phyloP scores from a whole-genome alignment of 2,113 vertebrate genomes.

The Platanista minor region DNA sequence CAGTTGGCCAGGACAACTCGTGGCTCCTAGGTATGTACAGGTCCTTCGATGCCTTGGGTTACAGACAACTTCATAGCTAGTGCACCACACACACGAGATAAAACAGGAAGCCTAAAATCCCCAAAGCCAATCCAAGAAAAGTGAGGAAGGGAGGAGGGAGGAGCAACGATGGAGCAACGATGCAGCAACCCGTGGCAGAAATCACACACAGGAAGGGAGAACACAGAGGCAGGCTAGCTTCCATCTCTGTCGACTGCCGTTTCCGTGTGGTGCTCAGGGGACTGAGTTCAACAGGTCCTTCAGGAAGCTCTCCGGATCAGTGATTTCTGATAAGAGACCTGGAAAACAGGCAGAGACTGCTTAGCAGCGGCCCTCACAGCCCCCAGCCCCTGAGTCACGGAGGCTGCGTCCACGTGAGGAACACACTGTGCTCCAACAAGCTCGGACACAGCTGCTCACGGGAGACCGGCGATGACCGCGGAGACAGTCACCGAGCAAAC shows the following conservation, averaged over 20 bases:
- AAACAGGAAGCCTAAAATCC: slow-evolving; percentile 77
- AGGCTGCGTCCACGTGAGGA: background rate
- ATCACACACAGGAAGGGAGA: slow-evolving; percentile 60
- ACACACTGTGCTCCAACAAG: background rate
- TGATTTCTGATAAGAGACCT: slow-evolving; percentile 95
- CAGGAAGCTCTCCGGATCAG: slow-evolving; percentile 93
- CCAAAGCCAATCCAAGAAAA: slow-evolving; percentile 76
- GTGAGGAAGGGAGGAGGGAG: background rate
- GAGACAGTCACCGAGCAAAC: background rate
- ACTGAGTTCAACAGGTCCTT: slow-evolving; percentile 95
- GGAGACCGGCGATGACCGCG: fast-evolving
- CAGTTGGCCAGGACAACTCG: slow-evolving; percentile 62
- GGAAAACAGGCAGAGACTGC: slow-evolving; percentile 42
- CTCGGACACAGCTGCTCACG: background rate
- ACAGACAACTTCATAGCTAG: slow-evolving; percentile 77
- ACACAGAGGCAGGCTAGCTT: slow-evolving; percentile 66
- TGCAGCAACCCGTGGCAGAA: slow-evolving; percentile 65
- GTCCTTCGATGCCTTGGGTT: slow-evolving; percentile 71
- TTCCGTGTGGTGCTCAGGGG: slow-evolving; percentile 83
- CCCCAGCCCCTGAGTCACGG: background rate
- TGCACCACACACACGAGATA: slow-evolving; percentile 75
- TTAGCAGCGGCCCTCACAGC: fast-evolving
- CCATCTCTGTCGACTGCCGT: slow-evolving; percentile 21
- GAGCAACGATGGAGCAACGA: background rate
- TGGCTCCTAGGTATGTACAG: slow-evolving; percentile 73